These are phyloP conservation scores for Bombus balteatus DNA, from an alignment of 1,140 invertebrate genomes.

Conservation along the genomic window DNA sequence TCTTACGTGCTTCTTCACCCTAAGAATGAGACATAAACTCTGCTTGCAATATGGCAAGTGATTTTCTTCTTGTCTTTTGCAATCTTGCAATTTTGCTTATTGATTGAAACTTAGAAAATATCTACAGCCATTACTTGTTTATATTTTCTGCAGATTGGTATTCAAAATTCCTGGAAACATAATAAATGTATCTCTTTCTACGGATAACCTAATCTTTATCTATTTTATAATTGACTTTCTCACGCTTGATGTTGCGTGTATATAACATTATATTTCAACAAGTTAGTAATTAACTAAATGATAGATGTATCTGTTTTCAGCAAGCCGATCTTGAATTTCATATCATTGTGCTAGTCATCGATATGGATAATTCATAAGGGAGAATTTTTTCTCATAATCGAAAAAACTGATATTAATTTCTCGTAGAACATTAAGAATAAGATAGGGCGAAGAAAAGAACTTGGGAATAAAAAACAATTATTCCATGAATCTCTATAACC, in stretches of 20 bases:
- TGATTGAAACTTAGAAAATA: not conserved
- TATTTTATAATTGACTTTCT: not conserved
- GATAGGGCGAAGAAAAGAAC: too few relatives aligned
- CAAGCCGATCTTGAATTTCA: not conserved
- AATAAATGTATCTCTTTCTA: not conserved
- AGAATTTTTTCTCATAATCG: not conserved
- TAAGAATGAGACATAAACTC: conserved; percentile 6
- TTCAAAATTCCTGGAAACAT: not conserved
- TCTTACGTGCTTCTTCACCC: not conserved
- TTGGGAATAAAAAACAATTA: too few relatives aligned
- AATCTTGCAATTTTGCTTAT: not conserved
- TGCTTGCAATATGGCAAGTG: too few relatives aligned
- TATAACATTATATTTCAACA: not conserved
- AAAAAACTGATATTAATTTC: not conserved
- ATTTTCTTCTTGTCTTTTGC: not conserved
- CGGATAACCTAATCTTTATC: too few relatives aligned
- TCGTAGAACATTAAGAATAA: too few relatives aligned
- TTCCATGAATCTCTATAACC: too few relatives aligned
- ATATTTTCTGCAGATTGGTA: too few relatives aligned
- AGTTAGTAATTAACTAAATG: not conserved
- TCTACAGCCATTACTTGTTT: not conserved
- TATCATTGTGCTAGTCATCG: not conserved
- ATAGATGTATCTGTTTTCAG: not conserved
- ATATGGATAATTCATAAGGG: not conserved
- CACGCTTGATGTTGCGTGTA: not conserved